phyloP scores from a whole-genome alignment of 2,888 invertebrate species.

The Vandiemenella viatica region DNA sequence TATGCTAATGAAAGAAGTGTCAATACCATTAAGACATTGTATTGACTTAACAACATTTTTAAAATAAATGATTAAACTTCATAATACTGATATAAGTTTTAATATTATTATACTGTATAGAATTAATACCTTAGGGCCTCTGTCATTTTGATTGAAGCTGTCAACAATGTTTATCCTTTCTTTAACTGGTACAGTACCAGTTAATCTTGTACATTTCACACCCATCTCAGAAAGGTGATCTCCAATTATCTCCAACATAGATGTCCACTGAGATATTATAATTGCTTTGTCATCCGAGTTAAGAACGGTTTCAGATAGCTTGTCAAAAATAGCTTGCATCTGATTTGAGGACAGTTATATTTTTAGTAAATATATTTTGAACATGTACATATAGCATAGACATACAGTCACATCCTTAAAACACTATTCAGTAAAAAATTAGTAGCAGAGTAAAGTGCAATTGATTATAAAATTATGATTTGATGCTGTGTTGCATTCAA shows the following conservation, averaged over 20 bases:
- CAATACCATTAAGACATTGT: not conserved
- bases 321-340: conserved; percentile 42
- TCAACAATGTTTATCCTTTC: conserved; percentile 54
- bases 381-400: too few relatives aligned
- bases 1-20: too few relatives aligned
- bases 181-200: conserved; percentile 58
- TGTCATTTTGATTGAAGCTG: conserved; percentile 47
- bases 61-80: not conserved
- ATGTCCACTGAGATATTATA: conserved; percentile 89
- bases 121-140: conserved; percentile 44
- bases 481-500: too few relatives aligned
- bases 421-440: too few relatives aligned
- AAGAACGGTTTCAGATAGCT: conserved; percentile 36
- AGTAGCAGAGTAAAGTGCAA: too few relatives aligned
- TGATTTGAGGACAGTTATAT: conserved; percentile 17
- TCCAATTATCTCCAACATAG: conserved; percentile 58
- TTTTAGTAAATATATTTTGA: too few relatives aligned
- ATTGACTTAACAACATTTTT: not conserved
- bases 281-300: conserved; percentile 51
- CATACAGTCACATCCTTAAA: too few relatives aligned
- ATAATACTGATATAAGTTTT: too few relatives aligned
- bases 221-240: conserved; percentile 38
- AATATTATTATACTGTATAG: too few relatives aligned
- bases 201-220: conserved; percentile 48
- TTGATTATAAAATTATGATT: too few relatives aligned